These are phyloP conservation scores for Uloborus plumipes DNA, from an alignment of 2,888 invertebrate species.

Conservation along the genomic window DNA sequence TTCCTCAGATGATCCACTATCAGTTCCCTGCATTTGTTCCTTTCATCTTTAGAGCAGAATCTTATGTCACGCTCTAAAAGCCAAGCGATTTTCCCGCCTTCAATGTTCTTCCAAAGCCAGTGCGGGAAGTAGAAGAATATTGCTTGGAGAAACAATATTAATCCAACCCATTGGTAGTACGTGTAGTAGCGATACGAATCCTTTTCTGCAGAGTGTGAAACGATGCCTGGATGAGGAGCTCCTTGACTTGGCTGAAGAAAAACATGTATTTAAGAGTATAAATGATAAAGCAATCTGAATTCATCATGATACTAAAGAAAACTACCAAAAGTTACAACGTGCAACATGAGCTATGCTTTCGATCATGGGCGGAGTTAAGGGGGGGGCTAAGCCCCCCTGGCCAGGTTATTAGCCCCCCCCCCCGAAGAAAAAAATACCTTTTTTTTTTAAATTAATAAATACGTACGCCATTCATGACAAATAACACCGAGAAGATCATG, in stretches of 20 bases:
- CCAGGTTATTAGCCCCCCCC: too few species aligned
- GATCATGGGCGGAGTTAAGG: too few species aligned
- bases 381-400: too few species aligned
- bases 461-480: too few species aligned
- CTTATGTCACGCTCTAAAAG: conserved; percentile 72
- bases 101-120: conserved; percentile 90
- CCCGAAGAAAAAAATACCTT: too few species aligned
- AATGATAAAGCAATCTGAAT: too few species aligned
- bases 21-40: conserved; percentile 92
- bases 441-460: too few species aligned
- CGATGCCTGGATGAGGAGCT: conserved; percentile 79
- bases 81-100: conserved; percentile 52
- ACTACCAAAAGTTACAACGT: too few species aligned
- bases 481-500: too few species aligned
- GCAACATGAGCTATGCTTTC: too few species aligned
- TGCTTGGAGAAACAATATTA: conserved; percentile 95
- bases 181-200: conserved; percentile 70
- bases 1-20: conserved; percentile 93
- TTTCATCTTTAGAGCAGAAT: conserved; percentile 91
- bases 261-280: neutral
- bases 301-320: too few species aligned
- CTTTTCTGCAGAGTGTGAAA: conserved; percentile 71
- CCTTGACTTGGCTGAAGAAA: conserved; percentile 35
- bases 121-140: conserved; percentile 94
- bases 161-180: conserved; percentile 98